Percentiles rank a stretch among this genome's conserved stretches.
These are phyloP conservation scores for Aphelenchoides fujianensis DNA, from an alignment of 1,140 invertebrate species.

Conservation along the genomic window DNA sequence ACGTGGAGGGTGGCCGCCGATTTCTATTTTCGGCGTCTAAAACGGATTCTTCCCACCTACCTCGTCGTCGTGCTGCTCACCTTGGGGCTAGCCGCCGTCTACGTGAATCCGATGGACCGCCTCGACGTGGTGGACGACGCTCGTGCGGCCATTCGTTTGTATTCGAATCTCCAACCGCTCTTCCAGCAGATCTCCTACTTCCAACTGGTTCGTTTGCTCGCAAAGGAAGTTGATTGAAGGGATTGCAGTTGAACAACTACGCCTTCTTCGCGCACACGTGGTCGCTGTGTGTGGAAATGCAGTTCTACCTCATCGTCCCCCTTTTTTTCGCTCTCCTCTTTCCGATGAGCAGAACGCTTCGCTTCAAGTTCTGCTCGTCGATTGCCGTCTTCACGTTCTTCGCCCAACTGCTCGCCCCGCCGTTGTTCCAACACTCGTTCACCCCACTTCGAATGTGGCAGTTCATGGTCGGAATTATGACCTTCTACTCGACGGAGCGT, in stretches of 20 bases:
- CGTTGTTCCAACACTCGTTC: neutral
- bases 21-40: neutral
- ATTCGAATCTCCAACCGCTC: neutral
- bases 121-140: constrained; percentile 2
- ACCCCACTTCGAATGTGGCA: neutral
- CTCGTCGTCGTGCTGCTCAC: neutral
- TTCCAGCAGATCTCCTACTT: neutral
- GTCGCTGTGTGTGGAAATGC: neutral
- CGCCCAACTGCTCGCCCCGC: neutral
- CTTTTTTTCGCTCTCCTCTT: neutral
- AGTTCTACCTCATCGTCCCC: neutral
- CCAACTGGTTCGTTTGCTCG: neutral
- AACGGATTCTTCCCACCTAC: neutral
- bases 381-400: neutral
- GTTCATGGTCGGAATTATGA: constrained; percentile 7
- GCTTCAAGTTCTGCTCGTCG: neutral
- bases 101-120: constrained; percentile 2
- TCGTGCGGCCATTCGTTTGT: neutral
- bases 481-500: neutral
- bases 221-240: too few relatives aligned
- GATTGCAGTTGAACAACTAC: constrained; percentile 5
- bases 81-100: constrained; percentile 1
- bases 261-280: neutral
- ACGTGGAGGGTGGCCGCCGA: neutral
- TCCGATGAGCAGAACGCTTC: neutral